phyloP scores from a whole-genome alignment of 2,797 vertebrate genomes.

The Acipenser oxyrinchus region DNA sequence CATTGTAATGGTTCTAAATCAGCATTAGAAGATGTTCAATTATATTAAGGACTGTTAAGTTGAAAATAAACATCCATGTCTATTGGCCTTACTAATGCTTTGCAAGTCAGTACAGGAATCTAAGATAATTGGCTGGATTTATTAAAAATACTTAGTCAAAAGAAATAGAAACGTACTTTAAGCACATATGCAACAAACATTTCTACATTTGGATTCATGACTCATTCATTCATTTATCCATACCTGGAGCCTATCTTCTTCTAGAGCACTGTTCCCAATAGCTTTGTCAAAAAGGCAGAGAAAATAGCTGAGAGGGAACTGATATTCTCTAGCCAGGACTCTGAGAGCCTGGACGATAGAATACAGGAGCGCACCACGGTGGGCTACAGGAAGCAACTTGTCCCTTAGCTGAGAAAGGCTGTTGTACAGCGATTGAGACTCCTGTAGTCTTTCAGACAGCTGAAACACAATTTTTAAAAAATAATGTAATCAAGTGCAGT shows the following conservation, averaged over 20 bases:
- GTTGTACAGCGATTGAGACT: not conserved
- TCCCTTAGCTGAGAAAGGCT: slow-evolving; percentile 12
- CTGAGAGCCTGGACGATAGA: slow-evolving; percentile 16
- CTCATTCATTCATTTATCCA: too few species aligned
- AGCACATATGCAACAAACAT: too few species aligned
- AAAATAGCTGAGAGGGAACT: slow-evolving; percentile 19
- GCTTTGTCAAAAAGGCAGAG: slow-evolving; percentile 15
- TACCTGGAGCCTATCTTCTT: not conserved
- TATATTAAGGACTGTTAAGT: too few species aligned
- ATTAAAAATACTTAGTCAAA: too few species aligned
- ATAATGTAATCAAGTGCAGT: not conserved
- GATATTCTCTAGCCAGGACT: slow-evolving; percentile 20
- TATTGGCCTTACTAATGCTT: too few species aligned
- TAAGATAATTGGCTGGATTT: too few species aligned
- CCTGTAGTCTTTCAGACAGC: slow-evolving; percentile 15
- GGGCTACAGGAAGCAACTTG: slow-evolving; percentile 19
- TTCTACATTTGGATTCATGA: too few species aligned
- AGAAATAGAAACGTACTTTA: too few species aligned
- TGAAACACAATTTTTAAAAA: slow-evolving; percentile 1
- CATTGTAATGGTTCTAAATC: too few species aligned
- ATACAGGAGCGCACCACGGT: slow-evolving; percentile 17
- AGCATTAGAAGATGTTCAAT: too few species aligned
- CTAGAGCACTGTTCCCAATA: not conserved
- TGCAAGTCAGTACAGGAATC: too few species aligned
- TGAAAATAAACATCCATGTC: too few species aligned